Evolutionary conservation across 2,888 invertebrate species (phyloP).

Genomic region (Tachina lurida): DNA sequence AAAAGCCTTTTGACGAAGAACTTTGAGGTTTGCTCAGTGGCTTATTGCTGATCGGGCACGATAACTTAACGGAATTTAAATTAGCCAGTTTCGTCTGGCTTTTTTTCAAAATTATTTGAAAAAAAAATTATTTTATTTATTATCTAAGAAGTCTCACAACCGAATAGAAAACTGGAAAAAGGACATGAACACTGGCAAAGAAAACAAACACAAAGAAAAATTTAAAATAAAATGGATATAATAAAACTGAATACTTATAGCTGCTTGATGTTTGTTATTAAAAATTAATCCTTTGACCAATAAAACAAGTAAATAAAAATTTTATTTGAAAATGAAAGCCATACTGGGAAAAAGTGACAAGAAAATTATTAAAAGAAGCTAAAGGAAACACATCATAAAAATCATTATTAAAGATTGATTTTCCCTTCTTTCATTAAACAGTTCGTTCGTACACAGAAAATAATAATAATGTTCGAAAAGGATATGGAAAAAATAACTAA

Average conservation of each 20-base stretch:
- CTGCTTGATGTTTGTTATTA: conserved; percentile 27
- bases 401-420: conserved; percentile 15
- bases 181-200: not conserved
- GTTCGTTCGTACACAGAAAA: not conserved
- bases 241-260: not conserved
- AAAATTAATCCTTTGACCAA: conserved; percentile 13
- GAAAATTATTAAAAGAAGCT: not conserved
- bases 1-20: too few relatives aligned
- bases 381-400: not conserved
- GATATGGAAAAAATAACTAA: not conserved
- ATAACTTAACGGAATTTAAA: too few relatives aligned
- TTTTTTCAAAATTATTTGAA: too few relatives aligned
- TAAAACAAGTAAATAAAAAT: conserved; percentile 18
- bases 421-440: not conserved
- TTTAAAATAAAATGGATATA: conserved; percentile 32
- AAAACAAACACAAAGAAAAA: not conserved
- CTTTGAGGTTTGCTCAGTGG: too few relatives aligned
- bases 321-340: not conserved
- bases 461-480: not conserved
- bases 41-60: too few relatives aligned
- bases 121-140: not conserved
- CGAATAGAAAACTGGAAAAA: not conserved
- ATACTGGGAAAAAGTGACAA: not conserved
- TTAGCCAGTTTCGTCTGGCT: too few relatives aligned
- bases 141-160: not conserved